These are phyloP conservation scores for Phocoena phocoena DNA, from an alignment of 2,113 vertebrate genomes.

Conservation along the genomic window DNA sequence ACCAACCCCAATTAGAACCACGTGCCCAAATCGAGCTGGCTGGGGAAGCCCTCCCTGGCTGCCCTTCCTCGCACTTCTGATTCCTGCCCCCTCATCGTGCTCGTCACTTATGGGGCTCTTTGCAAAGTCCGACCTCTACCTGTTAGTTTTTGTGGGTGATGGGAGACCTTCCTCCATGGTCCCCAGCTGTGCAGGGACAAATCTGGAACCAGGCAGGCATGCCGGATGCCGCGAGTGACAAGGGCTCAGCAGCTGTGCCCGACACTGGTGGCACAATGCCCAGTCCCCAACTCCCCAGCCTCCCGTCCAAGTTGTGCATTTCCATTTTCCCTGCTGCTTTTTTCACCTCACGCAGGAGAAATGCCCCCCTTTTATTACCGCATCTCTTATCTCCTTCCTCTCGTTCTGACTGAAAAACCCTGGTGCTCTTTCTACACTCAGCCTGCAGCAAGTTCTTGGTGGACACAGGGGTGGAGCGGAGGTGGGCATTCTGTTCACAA, in stretches of 20 bases:
- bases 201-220: neutral
- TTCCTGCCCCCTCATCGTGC: too few species aligned
- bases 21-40: neutral
- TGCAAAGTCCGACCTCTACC: neutral
- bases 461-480: neutral
- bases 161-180: neutral
- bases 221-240: neutral
- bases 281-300: neutral
- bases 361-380: neutral
- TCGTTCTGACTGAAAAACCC: neutral
- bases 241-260: neutral
- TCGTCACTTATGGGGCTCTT: neutral
- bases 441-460: neutral
- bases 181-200: conserved; percentile 31
- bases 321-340: neutral
- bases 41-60: neutral
- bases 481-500: neutral
- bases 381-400: neutral
- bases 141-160: neutral
- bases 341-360: neutral
- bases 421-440: neutral
- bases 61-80: neutral
- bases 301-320: neutral
- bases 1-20: neutral
- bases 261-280: neutral